phyloP scores from a whole-genome alignment of 2,888 invertebrate genomes.

The Cordilura impudica region DNA sequence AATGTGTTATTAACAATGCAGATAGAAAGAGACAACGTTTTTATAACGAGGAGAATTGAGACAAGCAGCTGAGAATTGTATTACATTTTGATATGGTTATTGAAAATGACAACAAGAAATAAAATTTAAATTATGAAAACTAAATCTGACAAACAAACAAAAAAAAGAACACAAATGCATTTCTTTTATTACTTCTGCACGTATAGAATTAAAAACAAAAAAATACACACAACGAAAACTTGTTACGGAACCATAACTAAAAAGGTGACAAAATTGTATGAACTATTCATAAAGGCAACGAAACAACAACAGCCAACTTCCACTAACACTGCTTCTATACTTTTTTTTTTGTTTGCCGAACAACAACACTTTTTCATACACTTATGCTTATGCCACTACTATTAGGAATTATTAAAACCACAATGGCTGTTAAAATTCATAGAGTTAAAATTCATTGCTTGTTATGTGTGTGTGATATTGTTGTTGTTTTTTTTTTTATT shows the following conservation, averaged over 20 bases:
- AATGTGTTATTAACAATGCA: not conserved
- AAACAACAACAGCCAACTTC: not conserved
- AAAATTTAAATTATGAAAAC: not conserved
- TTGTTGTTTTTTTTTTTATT: slow-evolving; percentile 1
- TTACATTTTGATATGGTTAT: not conserved
- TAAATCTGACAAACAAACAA: not conserved
- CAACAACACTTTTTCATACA: slow-evolving; percentile 34
- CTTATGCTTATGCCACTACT: slow-evolving; percentile 24
- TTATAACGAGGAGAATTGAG: not conserved
- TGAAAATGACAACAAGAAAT: not conserved
- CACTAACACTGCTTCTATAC: not conserved
- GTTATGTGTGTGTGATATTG: not conserved
- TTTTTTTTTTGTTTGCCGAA: slow-evolving; percentile 1
- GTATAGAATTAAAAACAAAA: not conserved
- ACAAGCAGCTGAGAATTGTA: slow-evolving; percentile 6
- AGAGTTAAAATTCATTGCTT: slow-evolving; percentile 38
- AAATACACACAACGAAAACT: not conserved
- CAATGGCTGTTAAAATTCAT: slow-evolving; percentile 59
- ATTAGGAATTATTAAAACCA: slow-evolving; percentile 66
- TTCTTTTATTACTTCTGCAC: not conserved
- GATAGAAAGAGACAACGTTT: slow-evolving; percentile 13
- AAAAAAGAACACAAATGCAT: not conserved
- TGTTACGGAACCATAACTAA: slow-evolving; percentile 50
- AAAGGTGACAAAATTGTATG: slow-evolving; percentile 60
- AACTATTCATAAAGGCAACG: slow-evolving; percentile 34